phyloP scores from a whole-genome alignment of 2,797 vertebrate species.

The Lacerta bilineata region DNA sequence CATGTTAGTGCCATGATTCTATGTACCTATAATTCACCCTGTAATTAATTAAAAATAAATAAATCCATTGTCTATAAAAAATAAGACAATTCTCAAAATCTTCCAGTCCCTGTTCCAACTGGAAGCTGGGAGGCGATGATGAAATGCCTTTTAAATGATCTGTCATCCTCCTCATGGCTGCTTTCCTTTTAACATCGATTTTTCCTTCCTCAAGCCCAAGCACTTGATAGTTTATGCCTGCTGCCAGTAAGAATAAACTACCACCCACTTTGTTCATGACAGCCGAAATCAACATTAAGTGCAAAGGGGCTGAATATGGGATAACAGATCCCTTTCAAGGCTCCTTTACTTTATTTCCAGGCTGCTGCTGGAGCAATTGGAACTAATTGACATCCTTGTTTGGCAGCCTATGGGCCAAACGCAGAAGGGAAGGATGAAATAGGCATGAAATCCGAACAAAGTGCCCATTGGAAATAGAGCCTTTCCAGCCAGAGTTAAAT shows the following conservation, averaged over 20 bases:
- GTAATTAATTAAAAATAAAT: no score
- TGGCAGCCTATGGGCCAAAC: conserved; percentile 29
- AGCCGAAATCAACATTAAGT: conserved; percentile 64
- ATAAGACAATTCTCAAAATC: conserved; percentile 2
- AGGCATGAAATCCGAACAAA: conserved; percentile 24
- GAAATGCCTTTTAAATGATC: conserved; percentile 57
- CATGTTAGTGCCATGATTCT: no score
- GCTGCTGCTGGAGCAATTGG: conserved; percentile 48
- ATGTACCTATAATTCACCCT: no score
- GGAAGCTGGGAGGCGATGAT: neutral
- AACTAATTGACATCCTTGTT: conserved; percentile 58
- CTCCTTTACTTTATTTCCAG: conserved; percentile 61
- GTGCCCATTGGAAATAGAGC: conserved; percentile 31
- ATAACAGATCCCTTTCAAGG: conserved; percentile 62
- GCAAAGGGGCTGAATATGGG: conserved; percentile 44
- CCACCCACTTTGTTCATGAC: conserved; percentile 44
- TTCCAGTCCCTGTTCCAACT: conserved; percentile 2
- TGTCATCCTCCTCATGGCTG: conserved; percentile 51
- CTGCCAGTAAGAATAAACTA: conserved; percentile 67
- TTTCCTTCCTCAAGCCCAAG: conserved; percentile 48
- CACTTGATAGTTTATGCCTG: conserved; percentile 59
- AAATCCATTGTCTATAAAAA: no score
- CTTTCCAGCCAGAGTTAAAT: conserved; percentile 45
- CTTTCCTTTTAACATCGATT: conserved; percentile 57
- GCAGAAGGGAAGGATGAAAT: conserved; percentile 13